phyloP scores from a whole-genome alignment of 2,797 vertebrate genomes.

The Ctenosaura bakeri region DNA sequence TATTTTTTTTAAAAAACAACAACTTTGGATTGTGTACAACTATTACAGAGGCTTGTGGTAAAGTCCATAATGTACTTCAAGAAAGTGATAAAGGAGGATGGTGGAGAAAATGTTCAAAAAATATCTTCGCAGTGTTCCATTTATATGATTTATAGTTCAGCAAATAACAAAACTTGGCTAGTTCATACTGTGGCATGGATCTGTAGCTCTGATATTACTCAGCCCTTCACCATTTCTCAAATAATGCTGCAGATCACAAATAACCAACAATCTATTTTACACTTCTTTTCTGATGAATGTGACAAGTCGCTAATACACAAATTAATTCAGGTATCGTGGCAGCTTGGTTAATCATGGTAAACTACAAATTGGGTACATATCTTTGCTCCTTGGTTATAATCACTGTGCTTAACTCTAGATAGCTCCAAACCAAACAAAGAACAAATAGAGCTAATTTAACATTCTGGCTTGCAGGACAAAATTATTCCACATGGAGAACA shows the following conservation, averaged over 20 bases:
- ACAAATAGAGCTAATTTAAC: neutral
- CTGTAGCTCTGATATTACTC: constrained; percentile 26
- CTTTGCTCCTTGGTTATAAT: neutral
- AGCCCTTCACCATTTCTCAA: constrained; percentile 7
- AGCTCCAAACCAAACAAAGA: neutral
- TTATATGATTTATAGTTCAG: constrained; percentile 36
- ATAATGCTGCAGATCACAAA: neutral
- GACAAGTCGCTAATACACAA: neutral
- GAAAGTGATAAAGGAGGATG: constrained; percentile 27
- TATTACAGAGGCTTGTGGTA: constrained; percentile 1
- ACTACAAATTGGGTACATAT: neutral
- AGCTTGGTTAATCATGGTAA: constrained; percentile 8
- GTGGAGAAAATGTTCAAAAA: neutral
- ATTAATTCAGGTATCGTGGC: constrained; percentile 11
- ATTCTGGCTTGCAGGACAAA: neutral
- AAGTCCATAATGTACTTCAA: constrained; percentile 25
- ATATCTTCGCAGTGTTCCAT: constrained; percentile 30
- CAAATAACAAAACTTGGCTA: constrained; percentile 25
- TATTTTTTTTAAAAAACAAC: neutral
- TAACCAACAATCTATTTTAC: neutral
- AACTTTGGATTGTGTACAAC: neutral
- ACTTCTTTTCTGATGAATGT: neutral
- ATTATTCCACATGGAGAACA: neutral
- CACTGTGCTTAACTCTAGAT: neutral
- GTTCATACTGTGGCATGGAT: neutral